Evolutionary conservation across 1,140 invertebrate genomes (phyloP).

Genomic region (Amphibalanus amphitrite): DNA sequence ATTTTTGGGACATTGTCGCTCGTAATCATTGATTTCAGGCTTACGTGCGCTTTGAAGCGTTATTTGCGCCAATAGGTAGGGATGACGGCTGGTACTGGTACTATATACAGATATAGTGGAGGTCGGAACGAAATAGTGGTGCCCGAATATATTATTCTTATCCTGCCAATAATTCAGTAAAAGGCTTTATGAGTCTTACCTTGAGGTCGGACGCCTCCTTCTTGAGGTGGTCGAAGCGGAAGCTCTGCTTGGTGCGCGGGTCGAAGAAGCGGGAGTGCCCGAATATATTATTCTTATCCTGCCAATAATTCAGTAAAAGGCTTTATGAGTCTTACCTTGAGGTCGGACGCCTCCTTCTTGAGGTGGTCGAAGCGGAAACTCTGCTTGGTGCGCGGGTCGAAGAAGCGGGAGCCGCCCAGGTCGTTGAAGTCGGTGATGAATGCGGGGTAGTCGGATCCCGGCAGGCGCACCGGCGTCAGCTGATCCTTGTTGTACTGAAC

Average conservation of each 20-base stretch:
- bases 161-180: neutral
- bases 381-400: slow-evolving; percentile 82
- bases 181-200: slow-evolving; percentile 21
- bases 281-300: too few relatives aligned
- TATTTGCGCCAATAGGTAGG: too few relatives aligned
- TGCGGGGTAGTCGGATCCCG: slow-evolving; percentile 65
- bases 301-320: neutral
- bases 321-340: slow-evolving; percentile 29
- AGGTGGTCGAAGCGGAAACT: slow-evolving; percentile 94
- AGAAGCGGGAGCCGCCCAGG: slow-evolving; percentile 71
- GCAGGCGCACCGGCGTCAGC: slow-evolving; percentile 85
- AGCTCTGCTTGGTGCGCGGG: slow-evolving; percentile 80
- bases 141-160: too few relatives aligned
- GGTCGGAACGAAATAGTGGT: too few relatives aligned
- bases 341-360: slow-evolving; percentile 82
- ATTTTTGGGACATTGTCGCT: too few relatives aligned
- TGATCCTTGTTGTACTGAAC: slow-evolving; percentile 98
- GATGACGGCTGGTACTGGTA: too few relatives aligned
- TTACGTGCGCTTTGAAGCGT: too few relatives aligned
- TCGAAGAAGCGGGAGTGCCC: slow-evolving; percentile 97
- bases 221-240: slow-evolving; percentile 89
- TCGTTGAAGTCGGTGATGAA: slow-evolving; percentile 96
- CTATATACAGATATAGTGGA: too few relatives aligned
- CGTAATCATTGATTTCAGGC: too few relatives aligned
- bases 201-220: slow-evolving; percentile 82